A percentile compares a stretch with the other conserved stretches of the same genome.
Evolutionary conservation across 1,140 invertebrate genomes (phyloP).

Genomic region (Drosophila littoralis): DNA sequence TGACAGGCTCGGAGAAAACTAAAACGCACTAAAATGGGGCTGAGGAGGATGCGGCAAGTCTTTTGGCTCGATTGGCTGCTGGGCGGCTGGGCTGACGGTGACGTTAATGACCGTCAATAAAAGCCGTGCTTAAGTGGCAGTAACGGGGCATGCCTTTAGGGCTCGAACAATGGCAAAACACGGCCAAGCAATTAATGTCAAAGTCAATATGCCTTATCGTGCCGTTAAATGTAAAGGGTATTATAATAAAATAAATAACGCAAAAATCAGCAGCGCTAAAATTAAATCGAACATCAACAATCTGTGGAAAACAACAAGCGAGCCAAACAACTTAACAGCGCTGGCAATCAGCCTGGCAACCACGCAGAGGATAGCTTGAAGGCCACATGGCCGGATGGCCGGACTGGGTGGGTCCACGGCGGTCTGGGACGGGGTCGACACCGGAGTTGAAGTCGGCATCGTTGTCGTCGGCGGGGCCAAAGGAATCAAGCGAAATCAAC

Average conservation of each 20-base stretch:
- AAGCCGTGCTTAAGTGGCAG: conserved; percentile 78
- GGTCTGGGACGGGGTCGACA: not conserved
- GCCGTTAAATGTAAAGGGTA: conserved; percentile 81
- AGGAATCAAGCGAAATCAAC: conserved; percentile 75
- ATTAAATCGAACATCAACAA: conserved; percentile 83
- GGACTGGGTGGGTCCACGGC: too few species aligned
- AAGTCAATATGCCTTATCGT: conserved; percentile 81
- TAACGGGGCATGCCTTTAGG: conserved; percentile 7
- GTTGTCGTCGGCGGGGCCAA: conserved; percentile 13
- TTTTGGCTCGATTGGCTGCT: conserved; percentile 30
- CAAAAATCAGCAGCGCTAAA: conserved; percentile 78
- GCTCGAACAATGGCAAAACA: conserved; percentile 27
- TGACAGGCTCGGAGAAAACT: not conserved
- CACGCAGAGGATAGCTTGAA: not conserved
- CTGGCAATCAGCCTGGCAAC: conserved; percentile 14
- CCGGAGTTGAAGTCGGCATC: conserved; percentile 10
- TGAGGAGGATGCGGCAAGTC: not conserved
- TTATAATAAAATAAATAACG: conserved; percentile 83
- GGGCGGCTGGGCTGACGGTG: conserved; percentile 37
- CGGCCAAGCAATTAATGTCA: conserved; percentile 74
- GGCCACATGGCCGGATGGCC: conserved; percentile 5
- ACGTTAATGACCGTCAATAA: conserved; percentile 82
- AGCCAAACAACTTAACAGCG: conserved; percentile 25
- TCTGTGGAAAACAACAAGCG: conserved; percentile 63
- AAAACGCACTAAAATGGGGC: conserved; percentile 9